A percentile compares a stretch with the other conserved stretches of the same genome.
These are phyloP conservation scores for Oncorhynchus tshawytscha DNA, from an alignment of 2,113 vertebrate species.

Conservation along the genomic window DNA sequence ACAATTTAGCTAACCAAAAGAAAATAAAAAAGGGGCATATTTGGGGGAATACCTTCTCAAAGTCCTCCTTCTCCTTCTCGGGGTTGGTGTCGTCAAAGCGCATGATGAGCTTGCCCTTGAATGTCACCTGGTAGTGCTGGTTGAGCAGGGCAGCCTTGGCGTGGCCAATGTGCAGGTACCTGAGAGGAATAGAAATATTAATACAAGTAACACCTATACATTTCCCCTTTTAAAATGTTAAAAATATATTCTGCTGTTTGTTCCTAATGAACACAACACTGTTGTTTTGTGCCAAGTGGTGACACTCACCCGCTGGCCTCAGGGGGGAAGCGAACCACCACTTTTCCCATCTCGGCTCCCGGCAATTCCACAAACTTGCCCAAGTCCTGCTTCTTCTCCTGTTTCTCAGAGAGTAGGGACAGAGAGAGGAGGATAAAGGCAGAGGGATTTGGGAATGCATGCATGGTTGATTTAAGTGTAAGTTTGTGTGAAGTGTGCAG, in stretches of 20 bases:
- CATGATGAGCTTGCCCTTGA: constrained; percentile 98
- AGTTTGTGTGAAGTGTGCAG: too few relatives aligned
- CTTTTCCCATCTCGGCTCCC: constrained; percentile 95
- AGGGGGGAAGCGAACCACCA: constrained; percentile 95
- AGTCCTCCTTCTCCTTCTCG: constrained; percentile 99
- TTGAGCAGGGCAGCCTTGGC: constrained; percentile 97
- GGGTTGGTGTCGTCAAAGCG: constrained; percentile 99
- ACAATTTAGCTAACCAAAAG: too few relatives aligned
- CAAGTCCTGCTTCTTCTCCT: constrained; percentile 90
- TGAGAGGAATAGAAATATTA: constrained; percentile 43
- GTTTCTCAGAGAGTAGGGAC: constrained; percentile 70
- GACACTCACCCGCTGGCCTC: constrained; percentile 93
- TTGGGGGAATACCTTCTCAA: constrained; percentile 87
- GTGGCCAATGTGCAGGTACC: constrained; percentile 96
- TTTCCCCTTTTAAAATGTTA: too few relatives aligned
- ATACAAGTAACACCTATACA: too few relatives aligned
- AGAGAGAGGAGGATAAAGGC: not conserved
- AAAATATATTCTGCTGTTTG: not conserved
- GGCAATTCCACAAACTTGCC: constrained; percentile 97
- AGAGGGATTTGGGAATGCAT: too few relatives aligned
- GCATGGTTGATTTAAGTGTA: too few relatives aligned
- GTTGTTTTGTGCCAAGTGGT: not conserved
- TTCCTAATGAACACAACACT: not conserved
- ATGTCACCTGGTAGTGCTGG: constrained; percentile 97
- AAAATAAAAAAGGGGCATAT: too few relatives aligned